phyloP scores from a whole-genome alignment of 92 coral and sea anemone genomes.

The Bergia puertoricense region DNA sequence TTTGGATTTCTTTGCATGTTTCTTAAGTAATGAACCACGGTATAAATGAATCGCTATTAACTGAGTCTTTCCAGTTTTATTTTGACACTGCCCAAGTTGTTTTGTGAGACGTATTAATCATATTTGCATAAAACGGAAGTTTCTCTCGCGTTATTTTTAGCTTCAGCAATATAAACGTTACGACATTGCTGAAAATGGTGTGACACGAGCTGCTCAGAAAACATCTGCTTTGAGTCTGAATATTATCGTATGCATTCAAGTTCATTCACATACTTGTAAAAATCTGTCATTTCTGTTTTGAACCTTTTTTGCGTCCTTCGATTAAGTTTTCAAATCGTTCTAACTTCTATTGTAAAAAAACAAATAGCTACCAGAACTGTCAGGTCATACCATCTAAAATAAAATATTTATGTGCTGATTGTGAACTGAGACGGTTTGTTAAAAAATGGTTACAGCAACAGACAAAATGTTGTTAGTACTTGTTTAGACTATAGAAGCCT shows the following conservation, averaged over 20 bases:
- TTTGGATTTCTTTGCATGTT: too few relatives aligned
- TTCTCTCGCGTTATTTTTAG: not conserved
- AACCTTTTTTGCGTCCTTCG: too few relatives aligned
- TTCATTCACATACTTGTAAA: too few relatives aligned
- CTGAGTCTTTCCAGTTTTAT: too few relatives aligned
- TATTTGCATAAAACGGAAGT: slow-evolving; percentile 22
- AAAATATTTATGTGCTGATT: too few relatives aligned
- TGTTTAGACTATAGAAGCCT: not conserved
- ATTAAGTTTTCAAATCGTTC: not conserved
- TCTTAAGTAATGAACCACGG: not conserved
- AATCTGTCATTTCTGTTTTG: not conserved
- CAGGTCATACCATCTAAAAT: too few relatives aligned
- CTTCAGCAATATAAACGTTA: too few relatives aligned
- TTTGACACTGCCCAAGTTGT: not conserved
- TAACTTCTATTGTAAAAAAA: too few relatives aligned
- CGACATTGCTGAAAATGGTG: too few relatives aligned
- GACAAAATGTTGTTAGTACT: not conserved
- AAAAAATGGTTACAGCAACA: not conserved
- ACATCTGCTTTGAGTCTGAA: not conserved
- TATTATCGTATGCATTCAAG: too few relatives aligned
- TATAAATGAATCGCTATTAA: too few relatives aligned
- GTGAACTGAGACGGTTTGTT: not conserved
- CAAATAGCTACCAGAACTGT: not conserved
- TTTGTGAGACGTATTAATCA: not conserved
- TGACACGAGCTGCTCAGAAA: not conserved